Conservation (phyloP, 2,797 vertebrate species). For the Rhinella marina region DNA sequence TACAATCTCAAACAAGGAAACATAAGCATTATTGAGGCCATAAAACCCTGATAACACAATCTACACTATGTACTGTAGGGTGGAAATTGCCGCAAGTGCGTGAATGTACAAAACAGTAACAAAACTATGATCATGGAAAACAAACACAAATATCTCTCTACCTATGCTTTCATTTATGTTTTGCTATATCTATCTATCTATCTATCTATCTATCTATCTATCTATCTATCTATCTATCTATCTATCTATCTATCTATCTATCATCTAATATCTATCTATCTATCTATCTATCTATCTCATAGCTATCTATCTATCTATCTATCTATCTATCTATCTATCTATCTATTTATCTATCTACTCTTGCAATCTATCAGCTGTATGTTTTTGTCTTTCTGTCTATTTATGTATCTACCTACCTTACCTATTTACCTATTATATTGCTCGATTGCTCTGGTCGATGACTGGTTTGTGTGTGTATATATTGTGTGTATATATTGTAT, state of each 20-base stretch:
- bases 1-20: constrained; percentile 77
- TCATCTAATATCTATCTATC: background rate
- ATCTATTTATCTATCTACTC: background rate
- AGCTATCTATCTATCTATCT: constrained; percentile 5
- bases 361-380: too few species aligned
- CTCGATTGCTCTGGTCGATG: too few species aligned
- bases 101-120: background rate
- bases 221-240: background rate
- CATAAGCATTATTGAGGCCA: constrained; percentile 68
- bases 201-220: constrained; percentile 20
- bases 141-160: background rate
- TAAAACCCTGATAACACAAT: constrained; percentile 65
- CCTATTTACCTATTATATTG: background rate
- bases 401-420: background rate
- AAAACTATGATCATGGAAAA: background rate
- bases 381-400: background rate
- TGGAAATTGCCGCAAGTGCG: background rate
- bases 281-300: background rate
- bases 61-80: constrained; percentile 40
- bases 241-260: background rate
- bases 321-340: background rate
- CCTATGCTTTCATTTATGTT: background rate
- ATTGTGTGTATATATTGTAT: too few species aligned
- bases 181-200: background rate
- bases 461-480: too few species aligned